Evolutionary conservation across 1,140 invertebrate genomes (phyloP), one percentile per base, ranked within the genome.

Genomic region (Sesamia nonagrioides): DNA sequence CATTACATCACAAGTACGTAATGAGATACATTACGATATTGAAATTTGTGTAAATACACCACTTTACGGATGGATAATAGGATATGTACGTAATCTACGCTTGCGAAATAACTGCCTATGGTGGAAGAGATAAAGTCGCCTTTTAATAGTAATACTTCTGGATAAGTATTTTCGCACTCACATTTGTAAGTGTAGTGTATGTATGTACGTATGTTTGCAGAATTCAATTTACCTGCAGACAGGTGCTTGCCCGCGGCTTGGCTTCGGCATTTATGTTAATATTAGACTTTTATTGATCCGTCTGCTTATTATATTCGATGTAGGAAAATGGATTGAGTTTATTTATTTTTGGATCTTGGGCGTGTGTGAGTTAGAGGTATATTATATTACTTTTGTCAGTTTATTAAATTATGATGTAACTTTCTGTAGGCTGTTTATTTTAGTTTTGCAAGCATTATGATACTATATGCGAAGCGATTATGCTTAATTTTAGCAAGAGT

Each of bases 211-310:
- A 68, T 68, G 42, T 68, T 48, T 68, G 50, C 63, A 15, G 63
- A 68, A 68, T 68, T 68, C 63, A 68, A 68, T 68, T 68, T 68
- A 68, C 40, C 63, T 68, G 63, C 63, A 68, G 63, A 68, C 63
- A 15, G 63, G 21, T 42, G 17, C 63, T 68, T 33, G 63, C 63
- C 63, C 63, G 40, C 42, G 63, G 63, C 63, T 45, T 50, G 40
- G 40, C 63, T 66, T 68, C 63, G 0, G 33, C 63, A 68, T 68
- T 68, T 68, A 68, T 68, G 63, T 68, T 68, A 68, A 68, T 68
- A 68, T 68, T 68, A 68, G 9, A 33, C 35, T 68, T 68, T 68
- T 68, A 68, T 68, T 37, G 63, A 68, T 50, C 42, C 8, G 63
- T 68, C 63, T 68, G 63, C 63, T 18, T 33, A 42, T 48, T 63